These are phyloP conservation scores for Pyrrhosoma nymphula DNA, from an alignment of 2,888 invertebrate species.

Conservation along the genomic window DNA sequence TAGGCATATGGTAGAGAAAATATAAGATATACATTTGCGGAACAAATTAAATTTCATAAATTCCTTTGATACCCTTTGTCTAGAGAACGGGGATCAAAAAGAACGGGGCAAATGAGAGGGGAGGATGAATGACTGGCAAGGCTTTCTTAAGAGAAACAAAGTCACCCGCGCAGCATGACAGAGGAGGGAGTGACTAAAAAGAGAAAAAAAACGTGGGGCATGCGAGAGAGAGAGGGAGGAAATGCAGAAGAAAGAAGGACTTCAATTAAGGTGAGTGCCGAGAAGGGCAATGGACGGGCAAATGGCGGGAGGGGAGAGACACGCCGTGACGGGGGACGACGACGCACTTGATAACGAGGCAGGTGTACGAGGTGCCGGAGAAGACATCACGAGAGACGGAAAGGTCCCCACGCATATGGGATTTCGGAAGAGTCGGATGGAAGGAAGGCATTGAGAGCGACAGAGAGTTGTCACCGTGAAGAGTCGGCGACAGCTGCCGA, in stretches of 20 bases:
- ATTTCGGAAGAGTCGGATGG: neutral
- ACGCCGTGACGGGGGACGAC: neutral
- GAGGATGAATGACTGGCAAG: neutral
- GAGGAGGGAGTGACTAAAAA: neutral
- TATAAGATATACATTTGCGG: too few species aligned
- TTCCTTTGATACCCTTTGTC: too few species aligned
- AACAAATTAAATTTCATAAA: too few species aligned
- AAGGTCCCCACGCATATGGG: neutral
- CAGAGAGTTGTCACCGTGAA: neutral
- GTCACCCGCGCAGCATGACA: neutral
- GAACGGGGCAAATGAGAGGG: neutral
- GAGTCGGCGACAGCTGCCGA: conserved; percentile 8
- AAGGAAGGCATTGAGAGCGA: neutral
- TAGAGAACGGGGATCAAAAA: too few species aligned
- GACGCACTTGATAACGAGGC: conserved; percentile 31
- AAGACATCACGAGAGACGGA: neutral
- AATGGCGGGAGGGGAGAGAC: neutral
- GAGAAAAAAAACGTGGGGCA: neutral
- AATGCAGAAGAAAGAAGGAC: neutral
- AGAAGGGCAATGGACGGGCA: too few species aligned
- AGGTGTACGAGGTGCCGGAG: neutral
- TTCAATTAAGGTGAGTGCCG: conserved; percentile 1
- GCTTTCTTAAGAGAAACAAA: neutral
- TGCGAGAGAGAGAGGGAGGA: neutral
- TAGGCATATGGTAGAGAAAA: too few species aligned